A percentile compares a stretch with the other conserved stretches of the same genome.
phyloP scores from a whole-genome alignment of 2,797 vertebrate genomes.

The Sternarchorhynchus goeldii region DNA sequence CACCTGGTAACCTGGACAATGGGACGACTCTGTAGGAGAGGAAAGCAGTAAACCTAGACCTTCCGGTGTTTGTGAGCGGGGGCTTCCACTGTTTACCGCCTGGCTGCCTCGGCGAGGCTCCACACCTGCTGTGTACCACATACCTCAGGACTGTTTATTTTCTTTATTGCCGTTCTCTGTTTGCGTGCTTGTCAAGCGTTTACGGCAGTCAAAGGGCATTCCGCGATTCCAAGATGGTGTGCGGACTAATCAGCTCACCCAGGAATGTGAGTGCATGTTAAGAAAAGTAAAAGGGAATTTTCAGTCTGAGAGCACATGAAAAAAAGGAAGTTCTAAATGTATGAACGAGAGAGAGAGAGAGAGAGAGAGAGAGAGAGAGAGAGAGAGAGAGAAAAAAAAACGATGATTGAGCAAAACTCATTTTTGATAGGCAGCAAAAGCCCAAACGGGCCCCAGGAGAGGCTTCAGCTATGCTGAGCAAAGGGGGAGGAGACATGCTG shows the following conservation, averaged over 20 bases:
- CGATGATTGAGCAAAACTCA: neutral
- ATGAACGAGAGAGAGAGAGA: too few species aligned
- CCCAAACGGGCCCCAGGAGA: neutral
- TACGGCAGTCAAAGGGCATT: conserved; percentile 54
- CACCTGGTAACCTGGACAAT: conserved; percentile 49
- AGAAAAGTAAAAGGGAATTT: conserved; percentile 29
- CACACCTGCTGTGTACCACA: conserved; percentile 29
- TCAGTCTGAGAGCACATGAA: conserved; percentile 1
- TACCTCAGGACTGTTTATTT: conserved; percentile 55
- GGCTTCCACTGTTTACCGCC: conserved; percentile 50
- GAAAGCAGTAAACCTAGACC: conserved; percentile 31
- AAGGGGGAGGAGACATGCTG: neutral
- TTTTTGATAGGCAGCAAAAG: too few species aligned
- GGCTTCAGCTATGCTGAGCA: too few species aligned
- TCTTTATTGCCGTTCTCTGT: conserved; percentile 58
- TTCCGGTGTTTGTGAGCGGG: conserved; percentile 46
- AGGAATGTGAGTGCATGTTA: conserved; percentile 34
- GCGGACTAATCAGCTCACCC: conserved; percentile 28
- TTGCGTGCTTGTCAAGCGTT: conserved; percentile 64
- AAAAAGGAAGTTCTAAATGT: too few species aligned
- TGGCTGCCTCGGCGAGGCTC: conserved; percentile 9
- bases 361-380: too few species aligned
- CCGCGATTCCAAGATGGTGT: conserved; percentile 27
- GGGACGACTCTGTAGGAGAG: conserved; percentile 7
- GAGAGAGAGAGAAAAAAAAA: too few species aligned